These are phyloP conservation scores for Sandelia bainsii DNA, from an alignment of 2,797 vertebrate species.

Conservation along the genomic window DNA sequence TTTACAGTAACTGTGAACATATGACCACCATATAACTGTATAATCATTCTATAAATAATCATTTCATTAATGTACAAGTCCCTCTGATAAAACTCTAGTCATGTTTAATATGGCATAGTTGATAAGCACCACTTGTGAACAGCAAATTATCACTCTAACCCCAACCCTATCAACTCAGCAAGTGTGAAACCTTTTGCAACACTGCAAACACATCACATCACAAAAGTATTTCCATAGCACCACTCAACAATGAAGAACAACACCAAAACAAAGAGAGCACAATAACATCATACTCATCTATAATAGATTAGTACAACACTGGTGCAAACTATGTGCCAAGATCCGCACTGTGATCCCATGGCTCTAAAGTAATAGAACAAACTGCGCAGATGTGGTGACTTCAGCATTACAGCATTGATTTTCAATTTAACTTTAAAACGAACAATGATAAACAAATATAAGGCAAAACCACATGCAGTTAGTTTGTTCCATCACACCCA, in stretches of 20 bases:
- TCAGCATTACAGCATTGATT: not conserved
- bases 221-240: not conserved
- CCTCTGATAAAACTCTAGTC: too few relatives aligned
- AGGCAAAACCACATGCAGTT: slow-evolving; percentile 5
- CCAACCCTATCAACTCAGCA: not conserved
- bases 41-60: too few relatives aligned
- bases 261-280: not conserved
- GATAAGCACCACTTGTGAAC: not conserved
- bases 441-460: slow-evolving; percentile 1
- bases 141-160: slow-evolving; percentile 1
- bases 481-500: slow-evolving; percentile 7
- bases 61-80: too few relatives aligned
- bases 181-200: slow-evolving; percentile 8
- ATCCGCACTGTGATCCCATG: not conserved
- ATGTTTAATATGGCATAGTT: not conserved
- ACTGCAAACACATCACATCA: not conserved
- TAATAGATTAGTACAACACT: not conserved
- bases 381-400: not conserved
- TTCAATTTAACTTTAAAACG: slow-evolving; percentile 1
- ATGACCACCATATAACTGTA: too few relatives aligned
- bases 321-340: not conserved
- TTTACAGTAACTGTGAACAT: too few relatives aligned
- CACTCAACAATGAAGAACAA: not conserved
- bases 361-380: not conserved
- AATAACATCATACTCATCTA: not conserved